Evolutionary conservation across 2,113 vertebrate species (phyloP).

Genomic region (Heterochromis multidens): DNA sequence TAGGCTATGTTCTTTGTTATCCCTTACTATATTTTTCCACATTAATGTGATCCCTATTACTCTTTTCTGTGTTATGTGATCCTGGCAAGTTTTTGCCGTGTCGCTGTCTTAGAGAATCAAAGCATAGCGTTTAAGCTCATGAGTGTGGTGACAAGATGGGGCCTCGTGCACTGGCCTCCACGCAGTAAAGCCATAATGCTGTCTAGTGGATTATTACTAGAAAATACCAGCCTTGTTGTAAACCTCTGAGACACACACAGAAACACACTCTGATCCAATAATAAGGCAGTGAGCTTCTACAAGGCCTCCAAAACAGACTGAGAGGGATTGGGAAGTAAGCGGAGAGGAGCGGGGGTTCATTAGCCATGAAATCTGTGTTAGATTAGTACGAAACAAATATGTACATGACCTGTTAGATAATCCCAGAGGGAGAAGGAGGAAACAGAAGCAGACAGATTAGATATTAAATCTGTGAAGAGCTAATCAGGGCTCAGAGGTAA

Average conservation of each 20-base stretch:
- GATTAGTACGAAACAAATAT: constrained; percentile 29
- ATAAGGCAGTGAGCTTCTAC: constrained; percentile 2
- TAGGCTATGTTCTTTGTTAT: neutral
- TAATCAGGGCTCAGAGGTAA: constrained; percentile 1
- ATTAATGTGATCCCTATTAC: neutral
- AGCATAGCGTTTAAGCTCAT: neutral
- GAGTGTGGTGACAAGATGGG: neutral
- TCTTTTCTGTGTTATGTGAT: neutral
- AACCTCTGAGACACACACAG: constrained; percentile 5
- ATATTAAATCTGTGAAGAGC: neutral
- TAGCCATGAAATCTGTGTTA: constrained; percentile 26
- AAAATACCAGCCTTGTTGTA: neutral
- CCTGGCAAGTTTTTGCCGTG: neutral
- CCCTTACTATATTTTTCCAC: neutral
- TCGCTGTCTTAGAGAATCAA: constrained; percentile 1
- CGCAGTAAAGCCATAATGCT: neutral
- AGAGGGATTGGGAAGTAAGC: constrained; percentile 8
- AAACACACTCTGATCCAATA: constrained; percentile 9
- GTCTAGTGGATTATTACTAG: constrained; percentile 26
- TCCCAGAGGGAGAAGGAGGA: neutral
- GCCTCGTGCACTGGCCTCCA: neutral
- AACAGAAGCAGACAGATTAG: constrained; percentile 8
- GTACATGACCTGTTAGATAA: neutral
- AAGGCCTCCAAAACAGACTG: constrained; percentile 11
- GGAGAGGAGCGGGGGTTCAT: neutral